Percentiles rank a stretch among this genome's conserved stretches.
These are phyloP conservation scores for Mythimna lalbum DNA, from an alignment of 2,888 invertebrate genomes.

Conservation along the genomic window DNA sequence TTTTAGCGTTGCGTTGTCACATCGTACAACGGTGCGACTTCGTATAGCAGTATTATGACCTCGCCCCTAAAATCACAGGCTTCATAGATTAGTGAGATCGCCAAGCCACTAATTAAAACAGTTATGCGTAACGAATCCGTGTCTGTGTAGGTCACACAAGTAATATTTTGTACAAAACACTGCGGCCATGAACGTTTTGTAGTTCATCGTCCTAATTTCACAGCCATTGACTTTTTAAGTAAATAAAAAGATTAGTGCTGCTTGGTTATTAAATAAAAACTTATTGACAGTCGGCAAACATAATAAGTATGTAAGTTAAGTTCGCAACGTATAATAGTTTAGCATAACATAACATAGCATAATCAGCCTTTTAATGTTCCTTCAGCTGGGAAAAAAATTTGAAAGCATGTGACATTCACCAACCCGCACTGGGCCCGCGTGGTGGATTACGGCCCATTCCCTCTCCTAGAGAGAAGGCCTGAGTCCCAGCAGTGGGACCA, in stretches of 20 bases:
- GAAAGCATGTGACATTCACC: too few relatives aligned
- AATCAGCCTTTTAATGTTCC: too few relatives aligned
- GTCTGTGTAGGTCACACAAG: conserved; percentile 5
- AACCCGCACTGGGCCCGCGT: too few relatives aligned
- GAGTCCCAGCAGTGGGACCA: too few relatives aligned
- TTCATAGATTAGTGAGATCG: background rate
- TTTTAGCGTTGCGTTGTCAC: too few relatives aligned
- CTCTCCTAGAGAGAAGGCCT: too few relatives aligned
- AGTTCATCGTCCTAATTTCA: conserved; percentile 43
- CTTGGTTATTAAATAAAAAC: background rate
- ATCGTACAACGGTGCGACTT: too few relatives aligned
- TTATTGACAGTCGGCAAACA: background rate
- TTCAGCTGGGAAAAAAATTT: too few relatives aligned
- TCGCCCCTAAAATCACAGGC: too few relatives aligned
- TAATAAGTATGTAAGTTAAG: background rate
- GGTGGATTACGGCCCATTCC: too few relatives aligned
- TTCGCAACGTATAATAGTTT: background rate
- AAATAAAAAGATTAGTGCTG: conserved; percentile 2
- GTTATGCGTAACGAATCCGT: conserved; percentile 21
- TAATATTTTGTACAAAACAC: conserved; percentile 29
- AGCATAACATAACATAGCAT: too few relatives aligned
- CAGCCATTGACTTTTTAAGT: conserved; percentile 18
- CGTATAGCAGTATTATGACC: too few relatives aligned
- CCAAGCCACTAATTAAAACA: conserved; percentile 32
- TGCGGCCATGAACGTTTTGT: conserved; percentile 37